Evolutionary conservation across 2,797 vertebrate genomes (phyloP), one percentile per base, ranked within the genome.

Genomic region (Podargus strigoides): DNA sequence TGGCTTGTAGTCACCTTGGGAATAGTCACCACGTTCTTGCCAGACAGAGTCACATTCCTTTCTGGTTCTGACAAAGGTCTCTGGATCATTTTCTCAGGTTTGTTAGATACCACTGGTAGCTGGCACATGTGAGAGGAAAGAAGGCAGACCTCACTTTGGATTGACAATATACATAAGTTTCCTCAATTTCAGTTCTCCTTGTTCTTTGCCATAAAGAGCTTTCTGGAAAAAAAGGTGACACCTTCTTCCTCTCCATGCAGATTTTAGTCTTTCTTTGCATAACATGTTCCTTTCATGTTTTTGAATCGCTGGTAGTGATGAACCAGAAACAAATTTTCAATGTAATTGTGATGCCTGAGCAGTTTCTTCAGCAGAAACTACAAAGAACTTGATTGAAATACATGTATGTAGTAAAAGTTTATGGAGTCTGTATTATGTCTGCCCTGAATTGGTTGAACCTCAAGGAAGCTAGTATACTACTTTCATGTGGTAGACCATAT

Each of bases 11-110:
- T 89, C 68, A 89, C 81, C 75, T 82, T 93, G 53, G 62, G 90
- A 90, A 85, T 58, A 92, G 89, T 94, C 86, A 88, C 85, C 32
- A 53, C 3, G 37, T 93, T 96, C 89, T 88, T 96, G 64, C 85
- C 95, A 76, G 78, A 90, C 34, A 81, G n/a, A 94, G 85, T 93
- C 80, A 90, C 0, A 1, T 96, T 93, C 55, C 32, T 55, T 93
- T 95, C 93, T 83, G 78, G 91, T 92, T 94, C 93, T 93, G 89
- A 94, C 85, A 95, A 81, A 91, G 63, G 74, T 82, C 91, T 83
- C 63, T 94, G 89, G 36, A 88, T 93, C 41, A 15, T 74, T 91
- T 82, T 87, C 47, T 87, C 55, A 49, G 20, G 14, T 92, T 90
- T 82, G 77, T 93, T 67, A 85, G 19, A 34, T 86, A 60, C 28